Evolutionary conservation across 2,113 vertebrate genomes (phyloP).

Genomic region (Menura novaehollandiae): DNA sequence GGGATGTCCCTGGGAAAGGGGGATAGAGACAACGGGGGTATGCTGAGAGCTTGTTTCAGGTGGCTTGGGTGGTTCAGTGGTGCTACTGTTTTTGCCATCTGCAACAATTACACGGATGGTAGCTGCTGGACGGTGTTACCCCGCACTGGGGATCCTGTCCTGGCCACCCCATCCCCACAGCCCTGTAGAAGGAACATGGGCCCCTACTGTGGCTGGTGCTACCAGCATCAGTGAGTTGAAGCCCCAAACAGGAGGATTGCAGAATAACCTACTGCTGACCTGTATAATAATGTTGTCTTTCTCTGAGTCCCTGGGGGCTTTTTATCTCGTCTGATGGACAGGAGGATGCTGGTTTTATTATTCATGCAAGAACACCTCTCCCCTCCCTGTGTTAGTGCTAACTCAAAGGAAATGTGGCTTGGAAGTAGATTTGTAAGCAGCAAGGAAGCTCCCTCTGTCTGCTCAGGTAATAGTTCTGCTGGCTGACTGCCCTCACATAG

Average conservation of each 20-base stretch:
- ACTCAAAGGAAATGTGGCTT: not conserved
- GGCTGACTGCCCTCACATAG: not conserved
- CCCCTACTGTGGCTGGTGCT: not conserved
- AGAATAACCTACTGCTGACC: conserved; percentile 35
- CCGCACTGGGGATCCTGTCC: not conserved
- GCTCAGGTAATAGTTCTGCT: not conserved
- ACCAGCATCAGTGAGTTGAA: not conserved
- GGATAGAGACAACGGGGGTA: accelerated
- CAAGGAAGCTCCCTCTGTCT: not conserved
- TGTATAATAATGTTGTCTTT: conserved; percentile 42
- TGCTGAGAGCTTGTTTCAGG: accelerated
- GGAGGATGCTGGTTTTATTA: conserved; percentile 36
- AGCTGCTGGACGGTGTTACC: not conserved
- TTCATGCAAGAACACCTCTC: conserved; percentile 39
- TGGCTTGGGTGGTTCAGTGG: not conserved
- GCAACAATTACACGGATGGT: accelerated
- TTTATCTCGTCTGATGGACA: conserved; percentile 49
- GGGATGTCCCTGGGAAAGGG: not conserved
- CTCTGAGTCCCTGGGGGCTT: conserved; percentile 13
- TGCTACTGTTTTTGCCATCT: not conserved
- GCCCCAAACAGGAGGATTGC: not conserved
- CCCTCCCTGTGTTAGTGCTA: not conserved
- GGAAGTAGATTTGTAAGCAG: not conserved
- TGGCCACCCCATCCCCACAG: not conserved
- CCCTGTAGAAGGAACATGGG: accelerated